phyloP scores from a whole-genome alignment of 2,797 vertebrate genomes.

The Microcaecilia unicolor region DNA sequence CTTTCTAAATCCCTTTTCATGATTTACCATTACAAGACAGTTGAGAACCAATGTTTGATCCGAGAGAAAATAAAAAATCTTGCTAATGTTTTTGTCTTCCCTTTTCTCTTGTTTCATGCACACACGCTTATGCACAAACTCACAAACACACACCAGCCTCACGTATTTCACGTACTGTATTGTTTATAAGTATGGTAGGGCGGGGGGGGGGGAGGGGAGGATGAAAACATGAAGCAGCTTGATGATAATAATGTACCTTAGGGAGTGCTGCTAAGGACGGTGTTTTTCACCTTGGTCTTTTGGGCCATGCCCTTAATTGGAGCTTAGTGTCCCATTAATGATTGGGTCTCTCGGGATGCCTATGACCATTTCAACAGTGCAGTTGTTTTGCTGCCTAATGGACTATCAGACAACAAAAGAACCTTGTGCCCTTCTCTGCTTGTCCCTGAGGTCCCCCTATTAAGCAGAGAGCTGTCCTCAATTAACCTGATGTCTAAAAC shows the following conservation, averaged over 20 bases:
- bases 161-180: no score
- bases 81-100: no score
- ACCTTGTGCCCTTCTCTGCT: conserved; percentile 29
- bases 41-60: no score
- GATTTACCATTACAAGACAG: no score
- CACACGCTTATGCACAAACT: no score
- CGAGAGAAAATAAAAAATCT: no score
- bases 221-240: conserved; percentile 23
- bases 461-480: conserved; percentile 42
- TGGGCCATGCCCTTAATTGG: conserved; percentile 75
- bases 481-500: conserved; percentile 44
- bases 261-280: conserved; percentile 36
- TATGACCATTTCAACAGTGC: conserved; percentile 40
- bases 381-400: conserved; percentile 43
- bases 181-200: no score
- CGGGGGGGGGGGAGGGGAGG: no score
- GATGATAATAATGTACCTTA: conserved; percentile 57
- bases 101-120: no score
- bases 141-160: no score
- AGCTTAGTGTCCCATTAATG: conserved; percentile 78
- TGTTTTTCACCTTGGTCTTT: conserved; percentile 65
- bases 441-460: conserved; percentile 23
- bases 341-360: conserved; percentile 45
- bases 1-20: no score
- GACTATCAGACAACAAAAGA: conserved; percentile 35